phyloP scores from a whole-genome alignment of 2,113 vertebrate genomes.

The Oceanites oceanicus region DNA sequence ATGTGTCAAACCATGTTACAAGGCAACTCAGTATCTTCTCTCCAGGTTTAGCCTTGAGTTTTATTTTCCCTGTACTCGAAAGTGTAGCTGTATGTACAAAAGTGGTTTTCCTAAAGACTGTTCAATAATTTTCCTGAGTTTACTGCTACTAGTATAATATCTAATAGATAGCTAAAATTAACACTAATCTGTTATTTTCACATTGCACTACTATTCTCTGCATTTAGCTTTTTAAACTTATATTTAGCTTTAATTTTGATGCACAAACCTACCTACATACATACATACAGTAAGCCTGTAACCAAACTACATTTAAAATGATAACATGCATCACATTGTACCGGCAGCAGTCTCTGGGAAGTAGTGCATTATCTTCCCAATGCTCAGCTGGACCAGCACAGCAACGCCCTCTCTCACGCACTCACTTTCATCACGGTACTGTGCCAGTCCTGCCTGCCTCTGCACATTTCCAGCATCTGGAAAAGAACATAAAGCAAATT shows the following conservation, averaged over 20 bases:
- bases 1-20: conserved; percentile 26
- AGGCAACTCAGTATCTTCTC: not conserved
- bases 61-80: not conserved
- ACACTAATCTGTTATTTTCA: not conserved
- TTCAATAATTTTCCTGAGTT: not conserved
- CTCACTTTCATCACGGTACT: not conserved
- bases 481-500: not conserved
- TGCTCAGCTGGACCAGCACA: not conserved
- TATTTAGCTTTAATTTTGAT: not conserved
- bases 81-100: not conserved
- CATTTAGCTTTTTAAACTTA: not conserved
- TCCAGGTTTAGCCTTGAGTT: not conserved
- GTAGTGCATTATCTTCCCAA: accelerated
- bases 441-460: not conserved
- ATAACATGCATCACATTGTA: accelerated
- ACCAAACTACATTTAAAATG: not conserved
- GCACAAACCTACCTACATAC: not conserved
- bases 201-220: not conserved
- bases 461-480: not conserved
- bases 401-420: not conserved
- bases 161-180: not conserved
- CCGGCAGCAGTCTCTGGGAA: not conserved
- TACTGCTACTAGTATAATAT: not conserved
- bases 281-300: not conserved
- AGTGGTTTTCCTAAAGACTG: not conserved